Evolutionary conservation across 2,797 vertebrate genomes (phyloP).

Genomic region (Sus cebifrons): DNA sequence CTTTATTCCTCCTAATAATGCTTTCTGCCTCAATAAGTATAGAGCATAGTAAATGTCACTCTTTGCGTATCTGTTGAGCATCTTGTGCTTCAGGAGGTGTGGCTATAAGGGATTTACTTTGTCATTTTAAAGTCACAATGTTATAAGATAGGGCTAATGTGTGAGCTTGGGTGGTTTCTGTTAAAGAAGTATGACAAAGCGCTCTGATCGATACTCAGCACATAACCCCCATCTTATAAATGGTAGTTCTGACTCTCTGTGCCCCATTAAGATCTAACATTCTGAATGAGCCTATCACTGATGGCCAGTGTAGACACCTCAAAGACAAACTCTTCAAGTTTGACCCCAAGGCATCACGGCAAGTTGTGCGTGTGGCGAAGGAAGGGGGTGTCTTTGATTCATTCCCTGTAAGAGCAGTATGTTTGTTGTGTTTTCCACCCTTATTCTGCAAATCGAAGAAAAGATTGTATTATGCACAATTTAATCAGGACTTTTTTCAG

Average conservation of each 20-base stretch:
- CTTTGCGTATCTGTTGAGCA: neutral
- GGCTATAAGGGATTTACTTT: neutral
- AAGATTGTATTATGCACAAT: neutral
- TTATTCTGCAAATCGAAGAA: slow-evolving; percentile 26
- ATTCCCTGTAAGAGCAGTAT: neutral
- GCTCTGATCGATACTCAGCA: neutral
- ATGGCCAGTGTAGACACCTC: neutral
- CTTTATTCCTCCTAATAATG: slow-evolving; percentile 9
- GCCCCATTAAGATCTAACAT: neutral
- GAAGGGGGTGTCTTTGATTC: neutral
- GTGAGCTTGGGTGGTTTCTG: neutral
- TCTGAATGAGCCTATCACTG: neutral
- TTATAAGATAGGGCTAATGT: neutral
- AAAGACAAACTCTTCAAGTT: neutral
- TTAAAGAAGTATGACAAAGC: neutral
- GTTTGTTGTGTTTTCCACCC: neutral
- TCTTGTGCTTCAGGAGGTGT: neutral
- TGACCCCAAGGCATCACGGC: neutral
- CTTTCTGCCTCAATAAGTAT: neutral
- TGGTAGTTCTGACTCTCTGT: neutral
- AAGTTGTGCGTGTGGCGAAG: neutral
- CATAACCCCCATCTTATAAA: neutral
- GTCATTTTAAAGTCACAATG: neutral
- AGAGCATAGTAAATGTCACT: neutral
- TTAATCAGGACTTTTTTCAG: slow-evolving; percentile 3